Percentiles rank a stretch among this genome's conserved stretches.
phyloP scores from a whole-genome alignment of 2,797 vertebrate species.

The Cynopterus sphinx region DNA sequence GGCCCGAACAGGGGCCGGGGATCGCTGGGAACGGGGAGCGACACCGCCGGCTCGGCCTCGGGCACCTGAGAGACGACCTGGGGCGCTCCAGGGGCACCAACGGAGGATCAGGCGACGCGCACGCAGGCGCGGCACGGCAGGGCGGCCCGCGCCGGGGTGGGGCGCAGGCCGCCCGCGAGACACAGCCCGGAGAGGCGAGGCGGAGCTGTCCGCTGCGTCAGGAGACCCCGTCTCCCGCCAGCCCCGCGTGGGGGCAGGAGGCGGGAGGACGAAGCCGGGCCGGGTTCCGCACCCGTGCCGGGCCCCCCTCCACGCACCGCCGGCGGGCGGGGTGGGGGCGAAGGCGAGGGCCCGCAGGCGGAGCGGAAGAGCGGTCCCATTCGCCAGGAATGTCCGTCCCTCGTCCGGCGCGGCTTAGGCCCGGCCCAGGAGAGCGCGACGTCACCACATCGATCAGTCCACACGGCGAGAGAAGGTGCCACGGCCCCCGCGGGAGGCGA shows the following conservation, averaged over 20 bases:
- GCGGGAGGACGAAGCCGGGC: rapidly evolving
- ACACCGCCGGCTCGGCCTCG: no score
- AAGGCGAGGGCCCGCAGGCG: rapidly evolving
- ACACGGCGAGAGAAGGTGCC: no score
- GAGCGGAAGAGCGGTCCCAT: not conserved
- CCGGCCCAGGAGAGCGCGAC: no score
- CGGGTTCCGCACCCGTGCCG: not conserved
- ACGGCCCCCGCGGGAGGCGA: no score
- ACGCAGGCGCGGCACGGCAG: rapidly evolving
- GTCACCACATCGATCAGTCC: no score
- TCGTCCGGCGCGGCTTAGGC: no score
- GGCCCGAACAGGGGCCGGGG: no score
- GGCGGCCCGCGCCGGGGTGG: rapidly evolving
- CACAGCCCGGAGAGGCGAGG: rapidly evolving
- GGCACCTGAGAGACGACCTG: no score
- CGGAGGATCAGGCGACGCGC: not conserved
- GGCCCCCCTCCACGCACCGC: not conserved
- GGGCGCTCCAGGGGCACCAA: not conserved
- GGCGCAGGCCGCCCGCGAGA: not conserved
- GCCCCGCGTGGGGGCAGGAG: rapidly evolving
- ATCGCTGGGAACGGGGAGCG: no score
- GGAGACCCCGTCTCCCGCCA: rapidly evolving
- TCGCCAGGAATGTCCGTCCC: not conserved
- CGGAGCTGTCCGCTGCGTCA: not conserved
- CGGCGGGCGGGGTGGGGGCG: not conserved